These are phyloP conservation scores for Panopea generosa DNA, from an alignment of 2,888 invertebrate species.

Conservation along the genomic window DNA sequence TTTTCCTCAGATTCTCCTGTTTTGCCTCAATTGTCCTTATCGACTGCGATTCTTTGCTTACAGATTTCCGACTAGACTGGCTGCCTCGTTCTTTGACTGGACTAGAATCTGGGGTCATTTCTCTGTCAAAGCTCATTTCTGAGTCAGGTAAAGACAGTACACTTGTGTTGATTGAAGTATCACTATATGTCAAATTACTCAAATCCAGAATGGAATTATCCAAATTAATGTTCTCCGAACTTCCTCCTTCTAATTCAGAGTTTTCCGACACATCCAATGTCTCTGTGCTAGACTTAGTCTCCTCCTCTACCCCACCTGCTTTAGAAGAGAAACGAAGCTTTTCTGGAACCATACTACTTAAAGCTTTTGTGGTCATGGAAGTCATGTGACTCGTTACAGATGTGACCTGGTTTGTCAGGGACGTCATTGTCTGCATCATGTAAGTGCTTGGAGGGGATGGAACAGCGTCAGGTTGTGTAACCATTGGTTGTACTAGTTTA, in stretches of 20 bases:
- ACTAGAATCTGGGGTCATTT: slow-evolving; percentile 15
- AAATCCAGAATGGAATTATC: slow-evolving; percentile 51
- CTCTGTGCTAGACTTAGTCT: slow-evolving; percentile 26
- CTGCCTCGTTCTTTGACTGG: slow-evolving; percentile 22
- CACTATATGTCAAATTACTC: slow-evolving; percentile 38
- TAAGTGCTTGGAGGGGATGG: slow-evolving; percentile 29
- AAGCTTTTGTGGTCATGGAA: slow-evolving; percentile 77
- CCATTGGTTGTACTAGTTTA: neutral
- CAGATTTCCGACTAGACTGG: slow-evolving; percentile 30
- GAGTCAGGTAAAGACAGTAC: slow-evolving; percentile 52
- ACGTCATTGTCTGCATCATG: slow-evolving; percentile 45
- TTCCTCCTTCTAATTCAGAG: slow-evolving; percentile 37
- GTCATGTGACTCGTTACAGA: slow-evolving; percentile 55
- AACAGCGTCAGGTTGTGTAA: neutral
- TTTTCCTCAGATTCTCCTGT: slow-evolving; percentile 66
- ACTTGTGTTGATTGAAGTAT: slow-evolving; percentile 46
- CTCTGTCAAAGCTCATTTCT: slow-evolving; percentile 39
- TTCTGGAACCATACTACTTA: slow-evolving; percentile 69
- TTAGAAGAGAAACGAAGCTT: slow-evolving; percentile 20
- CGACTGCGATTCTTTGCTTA: slow-evolving; percentile 63
- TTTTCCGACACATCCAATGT: slow-evolving; percentile 42
- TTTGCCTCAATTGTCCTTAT: slow-evolving; percentile 68
- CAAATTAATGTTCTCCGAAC: slow-evolving; percentile 45
- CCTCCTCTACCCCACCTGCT: slow-evolving; percentile 2
- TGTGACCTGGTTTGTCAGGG: slow-evolving; percentile 31